phyloP scores from a whole-genome alignment of 2,113 vertebrate genomes.

The Helogale parvula region DNA sequence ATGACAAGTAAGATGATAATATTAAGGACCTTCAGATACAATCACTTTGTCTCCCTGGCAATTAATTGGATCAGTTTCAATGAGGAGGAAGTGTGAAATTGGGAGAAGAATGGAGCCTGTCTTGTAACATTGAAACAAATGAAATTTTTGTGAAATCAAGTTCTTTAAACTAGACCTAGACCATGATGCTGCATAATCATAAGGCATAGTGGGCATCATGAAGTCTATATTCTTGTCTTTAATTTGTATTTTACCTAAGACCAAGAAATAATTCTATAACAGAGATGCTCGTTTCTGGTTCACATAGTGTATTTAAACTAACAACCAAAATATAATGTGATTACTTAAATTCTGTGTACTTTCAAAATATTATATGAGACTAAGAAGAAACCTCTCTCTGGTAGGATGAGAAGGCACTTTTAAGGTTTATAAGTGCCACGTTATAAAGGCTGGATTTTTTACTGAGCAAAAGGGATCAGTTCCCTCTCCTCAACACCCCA shows the following conservation, averaged over 20 bases:
- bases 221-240: not conserved
- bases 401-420: not conserved
- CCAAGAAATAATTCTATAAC: not conserved
- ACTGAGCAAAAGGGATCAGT: not conserved
- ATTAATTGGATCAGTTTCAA: not conserved
- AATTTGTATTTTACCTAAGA: not conserved
- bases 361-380: not conserved
- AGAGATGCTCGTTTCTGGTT: not conserved
- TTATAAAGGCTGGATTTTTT: not conserved
- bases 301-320: not conserved
- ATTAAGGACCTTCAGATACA: not conserved
- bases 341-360: not conserved
- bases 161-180: not conserved
- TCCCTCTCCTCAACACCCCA: accelerated
- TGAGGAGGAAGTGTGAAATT: not conserved
- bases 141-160: not conserved
- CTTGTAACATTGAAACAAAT: not conserved
- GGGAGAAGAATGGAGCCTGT: not conserved
- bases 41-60: not conserved
- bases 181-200: not conserved
- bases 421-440: not conserved
- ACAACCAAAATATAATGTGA: not conserved
- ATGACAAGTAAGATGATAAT: not conserved
- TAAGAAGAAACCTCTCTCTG: not conserved
- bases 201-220: not conserved